Evolutionary conservation across 2,797 vertebrate species (phyloP).

Genomic region (Sciurus vulgaris): DNA sequence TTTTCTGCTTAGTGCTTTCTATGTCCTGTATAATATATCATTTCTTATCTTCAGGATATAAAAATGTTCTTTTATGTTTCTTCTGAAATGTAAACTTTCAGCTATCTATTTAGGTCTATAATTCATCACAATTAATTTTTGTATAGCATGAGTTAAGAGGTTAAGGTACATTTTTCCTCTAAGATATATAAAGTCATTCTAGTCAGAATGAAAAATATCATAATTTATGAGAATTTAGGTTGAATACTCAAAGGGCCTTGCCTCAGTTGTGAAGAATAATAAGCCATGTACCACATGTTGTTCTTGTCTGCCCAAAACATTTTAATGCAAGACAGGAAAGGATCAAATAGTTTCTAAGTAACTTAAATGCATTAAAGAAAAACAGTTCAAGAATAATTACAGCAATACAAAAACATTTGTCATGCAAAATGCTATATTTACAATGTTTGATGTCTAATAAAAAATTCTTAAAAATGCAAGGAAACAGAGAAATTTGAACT

Average conservation of each 20-base stretch:
- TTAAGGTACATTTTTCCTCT: constrained; percentile 18
- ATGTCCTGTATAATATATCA: constrained; percentile 39
- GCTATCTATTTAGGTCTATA: background rate
- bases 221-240: background rate
- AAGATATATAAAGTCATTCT: background rate
- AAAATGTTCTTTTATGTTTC: constrained; percentile 45
- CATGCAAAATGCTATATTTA: background rate
- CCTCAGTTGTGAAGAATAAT: constrained; percentile 29
- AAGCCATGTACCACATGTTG: background rate
- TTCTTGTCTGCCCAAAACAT: constrained; percentile 3
- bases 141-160: constrained; percentile 40
- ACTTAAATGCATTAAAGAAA: background rate
- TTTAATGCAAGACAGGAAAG: constrained; percentile 20
- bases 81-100: constrained; percentile 42
- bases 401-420: constrained; percentile 44
- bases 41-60: constrained; percentile 57
- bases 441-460: constrained; percentile 5
- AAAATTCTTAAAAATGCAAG: constrained; percentile 9
- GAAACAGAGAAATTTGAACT: constrained; percentile 30
- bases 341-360: constrained; percentile 40
- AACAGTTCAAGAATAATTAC: background rate
- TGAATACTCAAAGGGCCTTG: background rate
- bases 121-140: constrained; percentile 64
- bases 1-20: constrained; percentile 18
- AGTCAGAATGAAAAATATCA: constrained; percentile 21